Percentiles rank a stretch among this genome's conserved stretches.
Evolutionary conservation across 2,888 invertebrate species (phyloP).

Genomic region (Protophormia terraenovae): DNA sequence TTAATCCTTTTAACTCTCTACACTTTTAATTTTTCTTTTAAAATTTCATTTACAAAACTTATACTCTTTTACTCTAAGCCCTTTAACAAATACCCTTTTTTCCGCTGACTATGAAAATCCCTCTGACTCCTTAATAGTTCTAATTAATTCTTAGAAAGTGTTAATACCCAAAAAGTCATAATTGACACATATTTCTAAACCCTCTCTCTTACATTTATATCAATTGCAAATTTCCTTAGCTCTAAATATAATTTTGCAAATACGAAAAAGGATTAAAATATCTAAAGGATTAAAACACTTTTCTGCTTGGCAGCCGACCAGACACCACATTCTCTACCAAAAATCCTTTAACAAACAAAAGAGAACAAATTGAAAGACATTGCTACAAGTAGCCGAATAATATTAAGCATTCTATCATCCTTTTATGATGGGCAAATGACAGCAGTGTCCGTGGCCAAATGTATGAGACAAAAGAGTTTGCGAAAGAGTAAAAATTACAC

Average conservation of each 20-base stretch:
- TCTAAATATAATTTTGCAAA: constrained; percentile 7
- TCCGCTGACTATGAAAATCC: constrained; percentile 4
- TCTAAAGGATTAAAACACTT: constrained; percentile 46
- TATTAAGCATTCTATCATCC: constrained; percentile 58
- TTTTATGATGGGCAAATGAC: constrained; percentile 39
- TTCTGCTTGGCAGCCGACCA: constrained; percentile 36
- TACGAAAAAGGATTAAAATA: constrained; percentile 53
- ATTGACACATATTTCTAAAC: constrained; percentile 60
- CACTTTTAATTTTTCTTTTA: background rate
- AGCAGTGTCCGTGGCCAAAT: constrained; percentile 19
- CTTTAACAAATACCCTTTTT: background rate
- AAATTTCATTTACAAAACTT: background rate
- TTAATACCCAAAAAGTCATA: constrained; percentile 61
- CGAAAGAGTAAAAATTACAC: constrained; percentile 28
- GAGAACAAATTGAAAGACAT: constrained; percentile 6
- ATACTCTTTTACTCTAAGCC: too few species aligned
- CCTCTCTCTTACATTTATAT: background rate
- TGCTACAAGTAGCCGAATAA: constrained; percentile 58
- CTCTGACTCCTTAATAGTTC: constrained; percentile 56
- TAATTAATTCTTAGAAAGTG: constrained; percentile 61
- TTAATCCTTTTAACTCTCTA: background rate
- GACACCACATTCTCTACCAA: constrained; percentile 50
- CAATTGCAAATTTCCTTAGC: constrained; percentile 37
- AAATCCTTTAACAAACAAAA: constrained; percentile 56
- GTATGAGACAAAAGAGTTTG: constrained; percentile 41